A percentile compares a stretch with the other conserved stretches of the same genome.
Evolutionary conservation across 2,797 vertebrate genomes (phyloP).

Genomic region (Etheostoma nigrum): DNA sequence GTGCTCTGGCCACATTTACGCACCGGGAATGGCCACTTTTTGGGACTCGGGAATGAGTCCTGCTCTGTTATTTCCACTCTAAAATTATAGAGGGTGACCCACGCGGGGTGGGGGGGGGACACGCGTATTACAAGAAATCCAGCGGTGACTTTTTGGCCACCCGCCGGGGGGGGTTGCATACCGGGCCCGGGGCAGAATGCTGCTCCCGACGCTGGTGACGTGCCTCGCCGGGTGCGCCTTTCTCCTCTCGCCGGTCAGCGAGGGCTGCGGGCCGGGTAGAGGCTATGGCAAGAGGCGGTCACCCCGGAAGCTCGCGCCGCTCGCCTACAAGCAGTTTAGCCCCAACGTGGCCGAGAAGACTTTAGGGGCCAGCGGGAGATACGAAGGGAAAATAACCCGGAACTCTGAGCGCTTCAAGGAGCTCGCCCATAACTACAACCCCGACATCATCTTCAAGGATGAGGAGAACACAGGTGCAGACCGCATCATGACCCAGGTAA

Average conservation of each 20-base stretch:
- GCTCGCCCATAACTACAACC: conserved; percentile 96
- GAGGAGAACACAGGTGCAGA: conserved; percentile 96
- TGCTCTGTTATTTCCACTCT: conserved; percentile 76
- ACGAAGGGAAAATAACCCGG: conserved; percentile 94
- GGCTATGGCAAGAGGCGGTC: conserved; percentile 93
- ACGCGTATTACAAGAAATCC: conserved; percentile 29
- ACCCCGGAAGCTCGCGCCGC: conserved; percentile 92
- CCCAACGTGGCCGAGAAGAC: conserved; percentile 97
- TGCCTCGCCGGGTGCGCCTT: conserved; percentile 87
- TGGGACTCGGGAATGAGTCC: conserved; percentile 80
- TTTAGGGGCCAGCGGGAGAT: conserved; percentile 93
- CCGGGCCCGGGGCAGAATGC: conserved; percentile 78
- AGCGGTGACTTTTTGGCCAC: conserved; percentile 63
- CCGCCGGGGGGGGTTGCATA: conserved; percentile 52
- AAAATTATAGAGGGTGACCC: conserved; percentile 59
- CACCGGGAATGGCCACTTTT: conserved; percentile 86
- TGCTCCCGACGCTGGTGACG: conserved; percentile 84
- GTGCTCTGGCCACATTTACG: conserved; percentile 85
- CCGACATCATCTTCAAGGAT: conserved; percentile 99
- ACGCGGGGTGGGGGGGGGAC: conserved; percentile 21
- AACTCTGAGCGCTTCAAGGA: conserved; percentile 96
- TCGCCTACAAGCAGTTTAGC: conserved; percentile 95
- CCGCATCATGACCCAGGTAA: conserved; percentile 95
- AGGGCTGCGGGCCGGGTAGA: conserved; percentile 92
- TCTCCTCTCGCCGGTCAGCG: conserved; percentile 84